phyloP scores from a whole-genome alignment of 2,888 invertebrate genomes.

The Disparrhopalites patrizii region DNA sequence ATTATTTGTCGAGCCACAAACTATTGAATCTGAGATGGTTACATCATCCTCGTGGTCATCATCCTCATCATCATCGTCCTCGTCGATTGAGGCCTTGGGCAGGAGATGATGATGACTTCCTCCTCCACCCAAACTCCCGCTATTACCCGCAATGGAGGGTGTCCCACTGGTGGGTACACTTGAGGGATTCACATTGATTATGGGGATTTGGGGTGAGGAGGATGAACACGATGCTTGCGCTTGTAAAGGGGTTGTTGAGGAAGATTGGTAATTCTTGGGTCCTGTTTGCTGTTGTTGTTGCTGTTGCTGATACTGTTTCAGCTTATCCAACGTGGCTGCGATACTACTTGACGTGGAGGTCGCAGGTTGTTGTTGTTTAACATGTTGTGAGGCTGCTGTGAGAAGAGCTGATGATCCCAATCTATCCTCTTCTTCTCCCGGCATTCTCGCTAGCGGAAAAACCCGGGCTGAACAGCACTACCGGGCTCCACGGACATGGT shows the following conservation, averaged over 20 bases:
- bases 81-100: conserved; percentile 30
- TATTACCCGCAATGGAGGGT: conserved; percentile 9
- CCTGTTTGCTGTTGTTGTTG: conserved; percentile 20
- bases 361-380: conserved; percentile 8
- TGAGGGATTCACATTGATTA: conserved; percentile 14
- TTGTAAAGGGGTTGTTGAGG: conserved; percentile 34
- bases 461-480: conserved; percentile 47
- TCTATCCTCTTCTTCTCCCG: conserved; percentile 49
- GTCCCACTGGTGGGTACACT: conserved; percentile 15
- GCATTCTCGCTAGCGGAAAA: conserved; percentile 48
- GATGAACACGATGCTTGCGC: conserved; percentile 31
- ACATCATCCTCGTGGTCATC: conserved; percentile 39
- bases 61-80: conserved; percentile 42
- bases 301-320: conserved; percentile 25
- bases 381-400: conserved; percentile 39
- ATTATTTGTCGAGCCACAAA: conserved; percentile 17
- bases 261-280: conserved; percentile 16
- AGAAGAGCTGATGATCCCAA: conserved; percentile 47
- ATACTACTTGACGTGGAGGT: conserved; percentile 8
- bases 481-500: conserved; percentile 47
- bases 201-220: conserved; percentile 51
- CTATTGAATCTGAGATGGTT: conserved; percentile 30
- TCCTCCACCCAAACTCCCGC: conserved; percentile 10
- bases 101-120: conserved; percentile 12
- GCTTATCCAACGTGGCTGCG: conserved; percentile 14